Evolutionary conservation across 64 coral and sea anemone species (phyloP).

Genomic region (Stichodactyla helianthus): DNA sequence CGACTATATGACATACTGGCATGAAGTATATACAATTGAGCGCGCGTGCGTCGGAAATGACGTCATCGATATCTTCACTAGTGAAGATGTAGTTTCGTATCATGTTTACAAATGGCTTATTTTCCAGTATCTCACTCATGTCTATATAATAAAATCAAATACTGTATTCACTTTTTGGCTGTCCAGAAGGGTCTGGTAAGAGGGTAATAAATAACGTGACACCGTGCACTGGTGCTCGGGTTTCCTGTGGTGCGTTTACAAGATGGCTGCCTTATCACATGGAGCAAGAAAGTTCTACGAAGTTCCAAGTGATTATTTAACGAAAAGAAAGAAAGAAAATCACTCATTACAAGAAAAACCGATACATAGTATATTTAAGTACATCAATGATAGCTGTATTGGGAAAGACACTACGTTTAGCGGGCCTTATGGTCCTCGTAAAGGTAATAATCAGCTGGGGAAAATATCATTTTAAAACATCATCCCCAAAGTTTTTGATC

Average conservation of each 20-base stretch:
- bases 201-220: not conserved
- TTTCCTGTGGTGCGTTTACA: not conserved
- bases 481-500: too few relatives aligned
- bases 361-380: slow-evolving; percentile 20
- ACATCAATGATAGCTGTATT: slow-evolving; percentile 45
- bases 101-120: too few relatives aligned
- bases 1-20: too few relatives aligned
- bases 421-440: slow-evolving; percentile 40
- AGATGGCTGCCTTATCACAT: slow-evolving; percentile 48
- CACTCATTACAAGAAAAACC: not conserved
- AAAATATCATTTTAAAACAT: too few relatives aligned
- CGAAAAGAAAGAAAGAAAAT: not conserved
- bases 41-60: too few relatives aligned
- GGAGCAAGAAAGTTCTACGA: slow-evolving; percentile 61
- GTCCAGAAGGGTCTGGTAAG: not conserved
- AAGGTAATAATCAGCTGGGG: not conserved
- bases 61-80: too few relatives aligned
- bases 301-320: slow-evolving; percentile 23
- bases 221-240: not conserved
- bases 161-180: too few relatives aligned
- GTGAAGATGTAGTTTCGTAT: too few relatives aligned
- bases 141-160: too few relatives aligned
- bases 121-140: too few relatives aligned
- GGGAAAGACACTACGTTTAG: slow-evolving; percentile 42
- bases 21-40: too few relatives aligned